Base-by-base conservation (phyloP, 2,113 vertebrate species). In the Circaetus gallicus region DNA sequence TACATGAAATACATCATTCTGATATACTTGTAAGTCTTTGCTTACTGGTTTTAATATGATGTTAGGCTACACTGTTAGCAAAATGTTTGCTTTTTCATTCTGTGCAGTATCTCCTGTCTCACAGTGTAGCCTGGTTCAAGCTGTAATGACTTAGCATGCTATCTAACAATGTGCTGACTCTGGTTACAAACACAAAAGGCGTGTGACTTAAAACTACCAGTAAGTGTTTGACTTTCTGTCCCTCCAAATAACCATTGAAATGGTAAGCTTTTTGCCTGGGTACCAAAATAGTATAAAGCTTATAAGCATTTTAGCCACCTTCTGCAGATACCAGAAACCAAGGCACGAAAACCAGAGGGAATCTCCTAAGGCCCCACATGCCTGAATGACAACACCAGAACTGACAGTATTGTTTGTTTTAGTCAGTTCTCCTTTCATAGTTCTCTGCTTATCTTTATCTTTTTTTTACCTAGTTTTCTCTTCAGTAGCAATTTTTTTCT, bases 151-250 rank as follows among this genome's bases (percentile, higher is more conserved):
- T 96, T 88, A 73, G 84, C 61, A 79, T 1, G 2, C 72, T 88
- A 76, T 95, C 93, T 97, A 36, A 97, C 97, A 97, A 95, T 95
- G 83, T 96, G 95, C 96, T 96, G 90, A 96, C 61, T 96, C 82
- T 58, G 16, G 40, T 83, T 79, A 63, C 43, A 63, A 71, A 58
- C 49, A 76, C 53, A 69, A 73, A 89, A 81, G 16, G 7, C 1
- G 1, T 24, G 53, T 18, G 14, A 34, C 65, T 90, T 88, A 45
- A 90, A 78, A 69, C 43, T 92, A 55, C 10, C 12, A 40, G 26
- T 7, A 82, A 67, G 20, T 31, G 52, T n/a, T 78, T 88, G 53
- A 36, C 47, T 87, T 89, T 43, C 56, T 55, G 40, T 72, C 10
- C 22, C 19, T 85, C 28, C 43, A 76, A 47, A 61, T 81, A 81